Conservation (phyloP, 2,113 vertebrate species). For the Nerophis lumbriciformis region DNA sequence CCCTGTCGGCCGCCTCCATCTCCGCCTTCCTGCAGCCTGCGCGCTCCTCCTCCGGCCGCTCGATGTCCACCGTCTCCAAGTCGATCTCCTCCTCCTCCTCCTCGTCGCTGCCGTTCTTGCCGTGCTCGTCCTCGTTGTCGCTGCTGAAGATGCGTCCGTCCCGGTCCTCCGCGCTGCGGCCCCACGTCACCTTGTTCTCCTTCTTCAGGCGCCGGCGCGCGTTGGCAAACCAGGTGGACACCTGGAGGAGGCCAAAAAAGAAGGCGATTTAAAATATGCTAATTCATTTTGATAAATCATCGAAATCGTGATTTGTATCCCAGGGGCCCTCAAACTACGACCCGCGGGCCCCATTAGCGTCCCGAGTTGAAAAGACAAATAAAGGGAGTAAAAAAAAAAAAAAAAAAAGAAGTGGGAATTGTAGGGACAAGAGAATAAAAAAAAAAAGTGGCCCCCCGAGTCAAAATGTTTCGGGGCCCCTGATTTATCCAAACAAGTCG, state of each 20-base stretch:
- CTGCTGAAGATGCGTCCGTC: constrained; percentile 92
- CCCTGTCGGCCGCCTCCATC: constrained; percentile 71
- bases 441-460: too few species aligned
- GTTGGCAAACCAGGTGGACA: constrained; percentile 94
- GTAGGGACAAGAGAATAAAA: too few species aligned
- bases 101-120: constrained; percentile 79
- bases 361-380: too few species aligned
- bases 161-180: constrained; percentile 90
- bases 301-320: too few species aligned
- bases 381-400: too few species aligned
- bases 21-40: constrained; percentile 58
- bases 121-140: constrained; percentile 84
- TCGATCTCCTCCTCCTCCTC: constrained; percentile 91
- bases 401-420: too few species aligned
- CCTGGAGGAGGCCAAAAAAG: constrained; percentile 54
- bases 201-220: constrained; percentile 89
- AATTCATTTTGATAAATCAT: too few species aligned
- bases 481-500: too few species aligned
- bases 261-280: too few species aligned
- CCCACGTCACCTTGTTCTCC: constrained; percentile 97
- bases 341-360: too few species aligned
- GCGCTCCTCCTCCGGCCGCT: constrained; percentile 85
- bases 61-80: constrained; percentile 94
- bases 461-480: too few species aligned
- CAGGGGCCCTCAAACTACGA: too few species aligned